Percentiles rank a stretch among this genome's conserved stretches.
Conservation (phyloP, 2,797 vertebrate genomes). For the Neosalanx taihuensis region DNA sequence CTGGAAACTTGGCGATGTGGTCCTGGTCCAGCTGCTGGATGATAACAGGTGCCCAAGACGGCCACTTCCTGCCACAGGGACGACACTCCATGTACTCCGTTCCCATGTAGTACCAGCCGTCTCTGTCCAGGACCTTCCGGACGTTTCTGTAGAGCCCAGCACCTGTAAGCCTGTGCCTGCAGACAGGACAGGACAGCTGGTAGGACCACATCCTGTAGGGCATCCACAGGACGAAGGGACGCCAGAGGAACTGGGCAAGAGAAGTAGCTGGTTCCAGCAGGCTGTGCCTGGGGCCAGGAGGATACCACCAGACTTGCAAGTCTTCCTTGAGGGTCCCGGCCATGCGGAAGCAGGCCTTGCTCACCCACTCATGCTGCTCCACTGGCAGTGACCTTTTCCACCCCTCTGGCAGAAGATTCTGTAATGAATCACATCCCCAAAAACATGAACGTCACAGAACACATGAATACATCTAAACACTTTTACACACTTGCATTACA, state of each 20-base stretch:
- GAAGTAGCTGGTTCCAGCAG: slow-evolving; percentile 1
- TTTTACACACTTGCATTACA: too few species aligned
- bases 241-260: not conserved
- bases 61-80: not conserved
- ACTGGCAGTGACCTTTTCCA: slow-evolving; percentile 19
- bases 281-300: slow-evolving; percentile 6
- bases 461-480: too few species aligned
- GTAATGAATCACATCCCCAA: too few species aligned
- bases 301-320: not conserved
- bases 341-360: slow-evolving; percentile 14
- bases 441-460: too few species aligned
- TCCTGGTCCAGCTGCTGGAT: too few species aligned
- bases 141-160: slow-evolving; percentile 11
- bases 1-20: too few species aligned
- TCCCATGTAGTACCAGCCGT: slow-evolving; percentile 28
- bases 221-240: not conserved
- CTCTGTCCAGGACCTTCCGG: slow-evolving; percentile 13
- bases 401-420: slow-evolving; percentile 7
- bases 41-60: not conserved
- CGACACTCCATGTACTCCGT: slow-evolving; percentile 23
- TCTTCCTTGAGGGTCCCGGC: slow-evolving; percentile 1
- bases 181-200: slow-evolving; percentile 10
- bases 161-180: not conserved
- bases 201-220: not conserved
- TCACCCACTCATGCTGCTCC: slow-evolving; percentile 26